A percentile compares a stretch with the other conserved stretches of the same genome.
Conservation (phyloP, 2,113 vertebrate species). For the Corythaixoides concolor region DNA sequence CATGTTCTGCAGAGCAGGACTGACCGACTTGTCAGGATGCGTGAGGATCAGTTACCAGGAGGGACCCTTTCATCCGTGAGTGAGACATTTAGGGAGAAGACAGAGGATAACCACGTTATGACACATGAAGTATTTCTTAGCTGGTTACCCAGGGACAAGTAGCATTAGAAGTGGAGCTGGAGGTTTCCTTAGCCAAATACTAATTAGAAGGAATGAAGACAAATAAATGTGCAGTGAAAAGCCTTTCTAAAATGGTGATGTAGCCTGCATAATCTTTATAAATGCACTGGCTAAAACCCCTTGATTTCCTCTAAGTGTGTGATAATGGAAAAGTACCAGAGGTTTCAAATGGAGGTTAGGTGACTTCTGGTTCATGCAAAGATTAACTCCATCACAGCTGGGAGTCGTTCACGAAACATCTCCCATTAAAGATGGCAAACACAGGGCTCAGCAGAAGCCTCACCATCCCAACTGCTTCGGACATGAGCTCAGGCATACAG, state of each 20-base stretch:
- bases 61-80: background rate
- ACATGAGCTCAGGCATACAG: background rate
- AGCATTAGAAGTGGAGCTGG: background rate
- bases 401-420: background rate
- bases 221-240: conserved; percentile 2
- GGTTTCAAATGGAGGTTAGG: background rate
- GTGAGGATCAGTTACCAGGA: background rate
- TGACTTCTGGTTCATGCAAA: background rate
- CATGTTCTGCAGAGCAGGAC: background rate
- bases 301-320: background rate
- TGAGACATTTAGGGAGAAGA: background rate
- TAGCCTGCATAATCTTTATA: background rate
- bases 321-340: background rate
- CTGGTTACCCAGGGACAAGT: background rate
- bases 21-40: background rate
- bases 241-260: background rate
- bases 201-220: background rate
- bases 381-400: background rate
- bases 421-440: background rate
- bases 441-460: background rate
- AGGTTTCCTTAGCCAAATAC: background rate
- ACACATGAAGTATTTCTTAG: background rate
- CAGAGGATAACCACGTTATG: background rate
- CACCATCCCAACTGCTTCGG: background rate
- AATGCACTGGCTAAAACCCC: background rate